Base-by-base conservation (phyloP, 2,888 invertebrate genomes). In the Limnephilus marmoratus region DNA sequence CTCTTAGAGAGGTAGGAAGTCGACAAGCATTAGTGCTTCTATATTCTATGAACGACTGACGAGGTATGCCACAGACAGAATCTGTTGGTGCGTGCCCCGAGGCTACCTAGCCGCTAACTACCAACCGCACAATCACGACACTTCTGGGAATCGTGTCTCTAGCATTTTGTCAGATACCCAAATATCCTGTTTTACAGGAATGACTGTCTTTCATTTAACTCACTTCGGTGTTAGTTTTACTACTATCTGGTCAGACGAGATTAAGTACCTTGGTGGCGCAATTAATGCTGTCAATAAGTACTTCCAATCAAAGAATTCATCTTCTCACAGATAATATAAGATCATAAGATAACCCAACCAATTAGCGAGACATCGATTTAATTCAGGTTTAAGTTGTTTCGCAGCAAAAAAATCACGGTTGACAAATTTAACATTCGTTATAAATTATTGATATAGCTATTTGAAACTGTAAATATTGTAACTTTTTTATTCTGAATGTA, bases 11-110 rank as follows among this genome's bases (percentile, higher is more conserved):
- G 53, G 86, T 45, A 49, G 49, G 86, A 86, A 45, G 53, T 86
- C 49, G 49, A 86, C 45, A 86, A 41, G 45, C 85, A n/a, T 49
- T 85, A 29, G n/a, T 86, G 41, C 29, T 29, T 86, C 41, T 86
- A 49, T 34, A 31, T 34, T 31, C 83, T 53, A 53, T 53, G 24
- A 9, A 68, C 68, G 53, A n/a, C 24, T 7, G 68, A 68, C 68
- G 68, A 68, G 68, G 68, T n/a, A 68, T n/a, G 68, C 68, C 68
- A 68, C 68, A 68, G 68, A 68, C 68, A 24, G 24, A 68, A n/a
- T 53, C 68, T 68, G 68, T 68, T 9, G 68, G 68, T 68, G 68
- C 24, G 68, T 68, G 68, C 68, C 68, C 24, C 24, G n/a, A 9
- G 68, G 68, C 68, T 68, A 24, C 18, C 18, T 53, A 18, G 18